Evolutionary conservation across 2,113 vertebrate species (phyloP), one percentile per base, ranked within the genome.

Genomic region (Pomatostomus ruficeps): DNA sequence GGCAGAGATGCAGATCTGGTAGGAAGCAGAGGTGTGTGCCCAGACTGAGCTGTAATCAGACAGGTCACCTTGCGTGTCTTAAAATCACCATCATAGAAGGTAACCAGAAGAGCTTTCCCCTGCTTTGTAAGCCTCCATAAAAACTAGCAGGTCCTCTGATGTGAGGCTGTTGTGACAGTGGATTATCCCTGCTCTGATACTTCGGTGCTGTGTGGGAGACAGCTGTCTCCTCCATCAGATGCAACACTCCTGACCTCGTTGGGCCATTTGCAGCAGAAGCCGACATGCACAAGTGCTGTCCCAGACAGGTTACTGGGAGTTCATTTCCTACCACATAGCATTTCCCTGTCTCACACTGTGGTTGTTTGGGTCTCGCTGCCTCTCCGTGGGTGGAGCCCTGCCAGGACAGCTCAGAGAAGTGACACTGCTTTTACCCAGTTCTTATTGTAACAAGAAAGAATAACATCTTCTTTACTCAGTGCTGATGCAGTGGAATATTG

Each of bases 401-500:
- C 51, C 93, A 91, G 91, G 58, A 59, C 0, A 0, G 72, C 82
- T 94, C 35, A 46, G 85, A 84, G 26, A 59, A 93, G 55, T 62
- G 93, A 86, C 92, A 89, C 83, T 96, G 91, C 85, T 65, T 96
- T 97, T 79, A 88, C 70, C 18, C 73, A 77, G 35, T 73, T 96
- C 88, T 94, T 87, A 91, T 7, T 89, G 82, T 81, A 92, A 85
- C 71, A 89, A 83, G 85, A 93, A 94, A 76, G 86, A 92, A 74
- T 73, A 96, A 88, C 66, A 89, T 95, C 89, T 91, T 93, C 94
- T 93, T 92, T 29, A 94, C 95, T 92, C 93, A 88, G 81, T 13
- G 13, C 86, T 88, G 92, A 95, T 49, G 51, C 91, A 61, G 48
- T 98, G 97, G 97, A 97, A 96, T 92, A 91, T 83, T 89, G 97